phyloP scores from a whole-genome alignment of 2,888 invertebrate species.

The Chydorus sphaericus region DNA sequence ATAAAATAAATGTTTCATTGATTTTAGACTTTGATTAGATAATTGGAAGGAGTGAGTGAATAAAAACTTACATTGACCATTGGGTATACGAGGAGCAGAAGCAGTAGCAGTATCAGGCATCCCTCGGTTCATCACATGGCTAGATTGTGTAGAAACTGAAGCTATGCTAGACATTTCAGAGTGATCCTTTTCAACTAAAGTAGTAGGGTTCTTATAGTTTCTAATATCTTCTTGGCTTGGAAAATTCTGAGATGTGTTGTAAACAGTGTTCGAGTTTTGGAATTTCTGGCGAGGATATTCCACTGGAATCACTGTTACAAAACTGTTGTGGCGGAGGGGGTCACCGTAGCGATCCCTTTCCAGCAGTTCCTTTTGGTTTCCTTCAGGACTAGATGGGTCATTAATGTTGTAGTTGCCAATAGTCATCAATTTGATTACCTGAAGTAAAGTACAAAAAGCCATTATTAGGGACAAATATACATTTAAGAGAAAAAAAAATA shows the following conservation, averaged over 20 bases:
- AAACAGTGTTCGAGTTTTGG: background rate
- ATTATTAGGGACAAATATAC: too few relatives aligned
- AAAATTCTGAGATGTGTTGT: background rate
- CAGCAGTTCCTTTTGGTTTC: background rate
- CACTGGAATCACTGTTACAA: conserved; percentile 41
- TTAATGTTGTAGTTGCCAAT: background rate
- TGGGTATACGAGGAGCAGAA: background rate
- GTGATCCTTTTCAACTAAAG: background rate
- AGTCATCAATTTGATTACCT: conserved; percentile 3
- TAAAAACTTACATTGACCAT: conserved; percentile 1
- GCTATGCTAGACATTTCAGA: conserved; percentile 4
- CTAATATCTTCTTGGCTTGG: background rate
- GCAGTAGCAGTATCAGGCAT: background rate
- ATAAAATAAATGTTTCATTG: too few relatives aligned
- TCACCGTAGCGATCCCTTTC: background rate
- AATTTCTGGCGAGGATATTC: conserved; percentile 35
- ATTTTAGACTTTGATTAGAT: too few relatives aligned
- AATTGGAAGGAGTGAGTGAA: too few relatives aligned
- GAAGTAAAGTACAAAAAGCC: background rate
- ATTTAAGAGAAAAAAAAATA: too few relatives aligned
- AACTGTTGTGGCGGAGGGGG: conserved; percentile 1
- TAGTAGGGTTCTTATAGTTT: background rate
- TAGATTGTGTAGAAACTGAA: background rate
- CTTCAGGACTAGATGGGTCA: background rate
- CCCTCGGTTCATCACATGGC: conserved; percentile 1